Conservation (phyloP, 2,113 vertebrate species). For the Verasper variegatus region DNA sequence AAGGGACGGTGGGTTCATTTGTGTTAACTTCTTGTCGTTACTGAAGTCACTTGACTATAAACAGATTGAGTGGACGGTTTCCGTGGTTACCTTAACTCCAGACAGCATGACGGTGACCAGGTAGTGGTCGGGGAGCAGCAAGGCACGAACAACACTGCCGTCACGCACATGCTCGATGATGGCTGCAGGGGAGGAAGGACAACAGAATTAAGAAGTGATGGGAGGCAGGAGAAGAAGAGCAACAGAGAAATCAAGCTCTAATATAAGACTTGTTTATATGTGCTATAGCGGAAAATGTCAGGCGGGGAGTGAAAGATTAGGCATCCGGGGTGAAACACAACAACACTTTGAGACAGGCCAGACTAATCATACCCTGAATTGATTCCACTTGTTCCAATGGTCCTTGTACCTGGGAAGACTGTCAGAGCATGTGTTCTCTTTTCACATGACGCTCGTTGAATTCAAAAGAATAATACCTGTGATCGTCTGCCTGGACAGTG, state of each 20-base stretch:
- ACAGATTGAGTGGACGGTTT: neutral
- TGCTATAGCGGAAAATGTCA: neutral
- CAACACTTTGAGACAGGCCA: neutral
- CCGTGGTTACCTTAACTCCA: constrained; percentile 90
- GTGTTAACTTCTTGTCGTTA: neutral
- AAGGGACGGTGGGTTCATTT: neutral
- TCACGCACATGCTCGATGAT: constrained; percentile 98
- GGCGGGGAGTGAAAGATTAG: neutral
- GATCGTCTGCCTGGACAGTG: neutral
- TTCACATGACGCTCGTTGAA: neutral
- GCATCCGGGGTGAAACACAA: neutral
- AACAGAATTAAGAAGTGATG: too few species aligned
- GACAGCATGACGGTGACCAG: constrained; percentile 98
- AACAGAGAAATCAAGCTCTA: neutral
- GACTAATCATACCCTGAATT: neutral
- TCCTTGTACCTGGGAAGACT: neutral
- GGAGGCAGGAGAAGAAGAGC: neutral
- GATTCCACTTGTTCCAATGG: neutral
- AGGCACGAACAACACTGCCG: constrained; percentile 92
- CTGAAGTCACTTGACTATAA: neutral
- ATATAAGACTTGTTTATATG: neutral
- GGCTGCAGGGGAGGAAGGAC: constrained; percentile 74
- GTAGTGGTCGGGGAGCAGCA: constrained; percentile 94
- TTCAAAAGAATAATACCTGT: constrained; percentile 13
- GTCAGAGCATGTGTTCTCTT: neutral